Percentiles rank a stretch among this genome's conserved stretches.
These are phyloP conservation scores for Onthophagus taurus DNA, from an alignment of 1,140 invertebrate species.

Conservation along the genomic window DNA sequence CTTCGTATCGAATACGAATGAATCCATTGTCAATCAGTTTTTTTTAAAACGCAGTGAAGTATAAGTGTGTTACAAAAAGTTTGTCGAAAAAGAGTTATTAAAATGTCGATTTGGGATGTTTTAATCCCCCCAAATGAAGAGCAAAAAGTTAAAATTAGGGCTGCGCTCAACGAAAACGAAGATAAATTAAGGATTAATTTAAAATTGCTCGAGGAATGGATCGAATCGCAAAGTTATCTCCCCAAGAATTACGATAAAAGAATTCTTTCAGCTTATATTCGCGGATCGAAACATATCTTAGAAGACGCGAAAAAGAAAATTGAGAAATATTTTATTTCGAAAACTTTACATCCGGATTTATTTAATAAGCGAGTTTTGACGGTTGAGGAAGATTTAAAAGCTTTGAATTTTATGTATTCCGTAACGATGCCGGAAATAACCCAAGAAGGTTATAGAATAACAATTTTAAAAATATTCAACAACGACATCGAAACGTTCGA, in stretches of 20 bases:
- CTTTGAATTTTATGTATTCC: conserved; percentile 36
- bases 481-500: conserved; percentile 45
- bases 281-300: conserved; percentile 39
- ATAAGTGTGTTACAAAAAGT: no score
- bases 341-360: conserved; percentile 34
- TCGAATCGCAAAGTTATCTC: conserved; percentile 16
- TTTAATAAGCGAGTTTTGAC: conserved; percentile 32
- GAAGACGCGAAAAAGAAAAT: conserved; percentile 37
- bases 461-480: conserved; percentile 44
- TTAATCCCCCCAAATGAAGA: conserved; percentile 8
- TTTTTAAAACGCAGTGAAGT: no score
- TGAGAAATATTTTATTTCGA: conserved; percentile 34
- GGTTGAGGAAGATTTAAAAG: conserved; percentile 23
- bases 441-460: conserved; percentile 44
- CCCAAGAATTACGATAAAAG: conserved; percentile 24
- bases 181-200: conserved; percentile 20
- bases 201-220: conserved; percentile 20
- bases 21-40: no score
- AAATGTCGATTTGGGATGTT: no score
- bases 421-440: conserved; percentile 41
- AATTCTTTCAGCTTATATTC: conserved; percentile 33
- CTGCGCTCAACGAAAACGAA: conserved; percentile 15
- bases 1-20: no score
- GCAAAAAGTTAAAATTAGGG: conserved; percentile 7
- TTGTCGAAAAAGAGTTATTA: no score